Evolutionary conservation across 2,888 invertebrate species (phyloP).

Genomic region (Amphipyra tragopoginis): DNA sequence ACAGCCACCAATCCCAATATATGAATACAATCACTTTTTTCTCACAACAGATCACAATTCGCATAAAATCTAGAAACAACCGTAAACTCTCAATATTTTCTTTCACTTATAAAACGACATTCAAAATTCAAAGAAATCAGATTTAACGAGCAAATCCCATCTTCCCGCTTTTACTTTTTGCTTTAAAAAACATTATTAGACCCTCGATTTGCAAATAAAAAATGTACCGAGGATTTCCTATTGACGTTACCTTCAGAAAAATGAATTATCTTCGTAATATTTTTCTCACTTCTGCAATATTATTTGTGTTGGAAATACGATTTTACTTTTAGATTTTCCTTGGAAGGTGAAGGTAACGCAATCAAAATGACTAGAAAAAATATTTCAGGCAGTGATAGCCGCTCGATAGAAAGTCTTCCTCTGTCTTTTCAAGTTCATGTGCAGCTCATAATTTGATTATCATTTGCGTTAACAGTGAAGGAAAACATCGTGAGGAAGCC

Average conservation of each 20-base stretch:
- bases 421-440: no score
- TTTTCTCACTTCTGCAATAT: slow-evolving; percentile 2
- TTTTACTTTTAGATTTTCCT: neutral
- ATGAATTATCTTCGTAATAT: slow-evolving; percentile 21
- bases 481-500: no score
- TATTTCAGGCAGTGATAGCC: no score
- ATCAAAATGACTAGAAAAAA: neutral
- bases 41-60: no score
- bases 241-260: slow-evolving; percentile 10
- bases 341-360: no score
- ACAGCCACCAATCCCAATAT: neutral
- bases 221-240: slow-evolving; percentile 20
- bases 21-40: no score
- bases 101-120: slow-evolving; percentile 2
- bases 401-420: no score
- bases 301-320: slow-evolving; percentile 8
- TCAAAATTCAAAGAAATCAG: slow-evolving; percentile 23
- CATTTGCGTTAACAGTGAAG: no score
- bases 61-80: neutral
- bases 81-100: slow-evolving; percentile 1
- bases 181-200: slow-evolving; percentile 9
- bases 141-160: slow-evolving; percentile 20
- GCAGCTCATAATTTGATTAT: no score
- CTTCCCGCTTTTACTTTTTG: neutral
- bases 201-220: slow-evolving; percentile 24